Percentiles rank a stretch among this genome's conserved stretches.
Conservation (phyloP, 2,113 vertebrate genomes). For the Bambusicola thoracicus region DNA sequence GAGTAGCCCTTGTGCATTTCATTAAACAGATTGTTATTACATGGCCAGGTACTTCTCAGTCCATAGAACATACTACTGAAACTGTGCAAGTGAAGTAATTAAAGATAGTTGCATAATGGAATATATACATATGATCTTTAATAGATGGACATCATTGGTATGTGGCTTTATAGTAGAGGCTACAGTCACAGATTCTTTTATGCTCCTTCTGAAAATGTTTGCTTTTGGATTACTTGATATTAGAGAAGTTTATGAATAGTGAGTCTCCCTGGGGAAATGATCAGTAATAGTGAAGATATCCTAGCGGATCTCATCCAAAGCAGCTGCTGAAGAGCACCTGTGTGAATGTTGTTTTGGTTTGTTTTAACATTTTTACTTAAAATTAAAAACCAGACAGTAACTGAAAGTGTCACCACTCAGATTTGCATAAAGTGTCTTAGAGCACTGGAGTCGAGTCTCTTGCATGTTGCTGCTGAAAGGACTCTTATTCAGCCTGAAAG, state of each 20-base stretch:
- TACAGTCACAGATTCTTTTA: not conserved
- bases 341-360: not conserved
- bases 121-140: not conserved
- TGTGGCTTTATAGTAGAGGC: not conserved
- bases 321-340: not conserved
- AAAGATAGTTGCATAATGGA: not conserved
- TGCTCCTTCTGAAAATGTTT: accelerated
- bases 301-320: not conserved
- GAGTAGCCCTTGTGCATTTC: not conserved
- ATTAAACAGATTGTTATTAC: not conserved
- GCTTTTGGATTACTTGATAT: not conserved
- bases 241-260: not conserved
- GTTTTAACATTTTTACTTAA: not conserved
- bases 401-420: not conserved
- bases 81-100: not conserved
- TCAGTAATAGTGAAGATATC: not conserved
- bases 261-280: not conserved
- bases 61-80: not conserved
- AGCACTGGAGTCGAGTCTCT: not conserved
- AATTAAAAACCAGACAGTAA: not conserved
- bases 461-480: not conserved
- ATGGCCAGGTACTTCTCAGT: not conserved
- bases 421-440: accelerated
- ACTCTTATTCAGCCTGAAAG: not conserved
- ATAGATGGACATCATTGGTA: not conserved